These are phyloP conservation scores for Heliothis peltigera DNA, from an alignment of 2,888 invertebrate genomes.

Conservation along the genomic window DNA sequence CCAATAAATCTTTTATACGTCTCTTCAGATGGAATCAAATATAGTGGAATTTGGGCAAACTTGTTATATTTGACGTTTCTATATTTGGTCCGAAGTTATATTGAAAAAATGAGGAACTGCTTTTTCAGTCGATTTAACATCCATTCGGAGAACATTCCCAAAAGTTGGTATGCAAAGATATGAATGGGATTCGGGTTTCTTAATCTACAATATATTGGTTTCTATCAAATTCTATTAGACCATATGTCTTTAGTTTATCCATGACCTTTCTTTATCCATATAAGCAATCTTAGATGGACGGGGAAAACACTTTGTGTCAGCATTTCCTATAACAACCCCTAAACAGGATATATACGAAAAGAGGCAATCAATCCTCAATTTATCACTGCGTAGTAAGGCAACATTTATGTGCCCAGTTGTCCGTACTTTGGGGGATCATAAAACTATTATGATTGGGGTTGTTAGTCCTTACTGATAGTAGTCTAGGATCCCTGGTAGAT, in stretches of 20 bases:
- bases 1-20: slow-evolving; percentile 54
- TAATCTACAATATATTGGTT: neutral
- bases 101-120: slow-evolving; percentile 35
- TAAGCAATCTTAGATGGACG: slow-evolving; percentile 16
- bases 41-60: slow-evolving; percentile 39
- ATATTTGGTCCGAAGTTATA: slow-evolving; percentile 39
- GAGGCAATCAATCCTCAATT: slow-evolving; percentile 40
- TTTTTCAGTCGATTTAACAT: slow-evolving; percentile 8
- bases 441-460: slow-evolving; percentile 20
- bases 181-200: neutral
- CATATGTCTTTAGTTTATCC: neutral
- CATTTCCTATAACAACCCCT: slow-evolving; percentile 8
- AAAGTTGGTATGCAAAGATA: neutral
- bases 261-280: slow-evolving; percentile 2
- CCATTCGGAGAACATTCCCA: neutral
- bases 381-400: slow-evolving; percentile 33
- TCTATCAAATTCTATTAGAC: slow-evolving; percentile 9
- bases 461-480: slow-evolving; percentile 6
- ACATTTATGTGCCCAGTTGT: slow-evolving; percentile 27
- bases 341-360: slow-evolving; percentile 28
- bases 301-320: slow-evolving; percentile 23
- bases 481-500: too few relatives aligned
- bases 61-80: slow-evolving; percentile 53
- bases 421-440: slow-evolving; percentile 21
- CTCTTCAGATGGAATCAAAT: slow-evolving; percentile 50